Conservation (phyloP, 2,797 vertebrate species). For the Chelonia mydas region DNA sequence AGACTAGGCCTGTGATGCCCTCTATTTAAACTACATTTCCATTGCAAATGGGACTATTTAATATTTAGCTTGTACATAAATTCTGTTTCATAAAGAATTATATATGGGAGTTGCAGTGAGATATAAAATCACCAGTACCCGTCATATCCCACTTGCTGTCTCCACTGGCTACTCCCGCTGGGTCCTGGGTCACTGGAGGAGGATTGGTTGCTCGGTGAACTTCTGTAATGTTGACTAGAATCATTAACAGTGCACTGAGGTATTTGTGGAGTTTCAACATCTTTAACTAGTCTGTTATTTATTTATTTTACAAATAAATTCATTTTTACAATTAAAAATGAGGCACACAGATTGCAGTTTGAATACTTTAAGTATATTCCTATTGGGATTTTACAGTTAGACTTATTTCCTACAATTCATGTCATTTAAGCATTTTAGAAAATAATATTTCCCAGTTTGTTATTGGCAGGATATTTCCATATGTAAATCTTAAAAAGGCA, state of each 20-base stretch:
- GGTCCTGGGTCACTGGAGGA: conserved; percentile 97
- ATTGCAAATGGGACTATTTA: neutral
- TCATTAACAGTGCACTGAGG: conserved; percentile 80
- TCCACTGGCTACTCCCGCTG: conserved; percentile 91
- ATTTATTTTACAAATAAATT: conserved; percentile 10
- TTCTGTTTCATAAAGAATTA: neutral
- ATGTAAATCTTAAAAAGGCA: neutral
- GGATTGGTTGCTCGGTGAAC: conserved; percentile 97
- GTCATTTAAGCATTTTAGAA: neutral
- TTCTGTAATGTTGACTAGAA: conserved; percentile 86
- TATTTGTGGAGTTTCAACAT: conserved; percentile 77
- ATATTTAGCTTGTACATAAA: neutral
- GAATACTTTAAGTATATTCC: neutral
- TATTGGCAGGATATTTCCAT: neutral
- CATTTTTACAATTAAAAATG: neutral
- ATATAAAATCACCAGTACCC: conserved; percentile 82
- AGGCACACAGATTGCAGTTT: neutral
- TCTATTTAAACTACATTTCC: neutral
- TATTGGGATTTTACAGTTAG: neutral
- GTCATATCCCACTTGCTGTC: conserved; percentile 92
- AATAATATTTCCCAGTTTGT: neutral
- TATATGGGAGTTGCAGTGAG: neutral
- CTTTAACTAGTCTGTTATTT: conserved; percentile 67
- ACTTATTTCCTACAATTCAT: neutral
- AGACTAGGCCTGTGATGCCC: neutral